Evolutionary conservation across 2,888 invertebrate genomes (phyloP).

Genomic region (Dicyrtomina minuta): DNA sequence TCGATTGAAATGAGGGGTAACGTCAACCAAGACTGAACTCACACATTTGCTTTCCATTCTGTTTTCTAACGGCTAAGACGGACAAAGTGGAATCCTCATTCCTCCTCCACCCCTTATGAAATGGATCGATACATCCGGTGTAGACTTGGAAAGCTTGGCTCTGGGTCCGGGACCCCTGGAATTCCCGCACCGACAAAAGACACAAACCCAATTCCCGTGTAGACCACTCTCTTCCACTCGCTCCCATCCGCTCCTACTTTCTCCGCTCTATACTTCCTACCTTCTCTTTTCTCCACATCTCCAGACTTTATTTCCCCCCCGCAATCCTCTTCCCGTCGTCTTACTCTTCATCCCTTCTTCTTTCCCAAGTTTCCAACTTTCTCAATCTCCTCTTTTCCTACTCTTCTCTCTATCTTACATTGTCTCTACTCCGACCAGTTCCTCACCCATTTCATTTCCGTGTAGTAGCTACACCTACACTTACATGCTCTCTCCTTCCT

Average conservation of each 20-base stretch:
- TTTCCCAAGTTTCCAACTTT: too few species aligned
- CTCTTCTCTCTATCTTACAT: background rate
- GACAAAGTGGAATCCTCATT: conserved; percentile 31
- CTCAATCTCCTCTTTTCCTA: background rate
- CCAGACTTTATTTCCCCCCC: background rate
- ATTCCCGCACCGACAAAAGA: conserved; percentile 24
- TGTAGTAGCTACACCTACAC: background rate
- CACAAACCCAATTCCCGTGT: conserved; percentile 21
- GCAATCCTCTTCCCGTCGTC: background rate
- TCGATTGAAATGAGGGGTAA: conserved; percentile 18
- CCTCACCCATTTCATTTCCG: background rate
- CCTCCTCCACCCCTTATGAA: conserved; percentile 25
- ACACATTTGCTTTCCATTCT: conserved; percentile 37
- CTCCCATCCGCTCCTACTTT: conserved; percentile 8
- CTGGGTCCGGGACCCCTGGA: conserved; percentile 24
- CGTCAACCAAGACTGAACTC: conserved; percentile 18
- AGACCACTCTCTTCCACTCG: conserved; percentile 6
- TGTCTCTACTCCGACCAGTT: background rate
- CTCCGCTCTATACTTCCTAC: background rate
- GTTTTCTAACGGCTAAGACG: conserved; percentile 43
- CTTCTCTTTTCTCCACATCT: background rate
- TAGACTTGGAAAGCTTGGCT: conserved; percentile 10
- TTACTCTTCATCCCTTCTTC: background rate
- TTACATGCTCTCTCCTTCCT: background rate
- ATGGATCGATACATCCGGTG: conserved; percentile 21